These are phyloP conservation scores for Drosophila longiperda DNA, from an alignment of 2,888 invertebrate genomes.

Conservation along the genomic window DNA sequence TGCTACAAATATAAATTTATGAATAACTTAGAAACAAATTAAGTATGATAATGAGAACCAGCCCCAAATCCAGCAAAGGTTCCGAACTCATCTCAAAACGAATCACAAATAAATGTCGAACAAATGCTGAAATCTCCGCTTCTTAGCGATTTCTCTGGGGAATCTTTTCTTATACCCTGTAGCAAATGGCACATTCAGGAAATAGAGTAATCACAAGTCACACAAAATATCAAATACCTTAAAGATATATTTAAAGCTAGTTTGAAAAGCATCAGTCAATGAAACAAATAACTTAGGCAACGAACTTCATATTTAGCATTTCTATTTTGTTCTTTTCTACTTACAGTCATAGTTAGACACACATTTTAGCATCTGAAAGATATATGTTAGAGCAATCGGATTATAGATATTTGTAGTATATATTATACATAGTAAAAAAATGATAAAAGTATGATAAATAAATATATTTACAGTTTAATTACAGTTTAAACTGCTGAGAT, in stretches of 20 bases:
- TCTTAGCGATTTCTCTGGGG: conserved; percentile 54
- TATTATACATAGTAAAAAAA: background rate
- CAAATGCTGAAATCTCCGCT: conserved; percentile 23
- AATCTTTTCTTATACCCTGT: conserved; percentile 24
- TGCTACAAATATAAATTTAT: conserved; percentile 80
- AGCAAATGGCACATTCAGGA: background rate
- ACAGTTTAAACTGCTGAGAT: rapidly evolving
- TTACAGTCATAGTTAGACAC: background rate
- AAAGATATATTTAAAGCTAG: background rate
- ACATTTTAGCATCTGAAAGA: background rate
- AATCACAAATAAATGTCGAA: conserved; percentile 40
- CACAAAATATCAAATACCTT: background rate
- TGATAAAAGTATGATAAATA: rapidly evolving
- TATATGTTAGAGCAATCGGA: background rate
- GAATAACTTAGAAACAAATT: conserved; percentile 81
- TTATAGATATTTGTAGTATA: background rate
- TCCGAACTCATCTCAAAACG: conserved; percentile 32
- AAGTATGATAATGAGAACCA: conserved; percentile 74
- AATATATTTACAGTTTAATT: background rate
- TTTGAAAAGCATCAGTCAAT: too few species aligned
- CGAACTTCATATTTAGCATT: conserved; percentile 58
- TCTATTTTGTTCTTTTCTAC: background rate
- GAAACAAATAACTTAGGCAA: conserved; percentile 71
- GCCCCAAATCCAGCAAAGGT: conserved; percentile 28
- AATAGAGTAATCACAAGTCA: background rate